Percentiles rank a stretch among this genome's conserved stretches.
Conservation (phyloP, 2,888 invertebrate genomes). For the Cerastis leucographa region DNA sequence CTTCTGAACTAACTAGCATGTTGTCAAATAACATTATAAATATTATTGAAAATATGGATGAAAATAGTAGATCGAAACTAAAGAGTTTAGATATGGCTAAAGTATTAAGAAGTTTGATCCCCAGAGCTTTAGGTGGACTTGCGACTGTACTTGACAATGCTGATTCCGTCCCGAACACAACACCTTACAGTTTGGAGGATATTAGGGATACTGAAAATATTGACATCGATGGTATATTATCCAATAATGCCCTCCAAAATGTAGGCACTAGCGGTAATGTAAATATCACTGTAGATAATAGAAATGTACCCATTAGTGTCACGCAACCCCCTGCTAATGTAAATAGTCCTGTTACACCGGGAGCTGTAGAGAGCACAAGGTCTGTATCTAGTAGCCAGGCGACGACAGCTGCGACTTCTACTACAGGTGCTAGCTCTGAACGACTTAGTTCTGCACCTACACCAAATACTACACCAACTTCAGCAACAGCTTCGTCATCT, state of each 20-base stretch:
- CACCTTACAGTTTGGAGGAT: constrained; percentile 89
- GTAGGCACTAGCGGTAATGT: constrained; percentile 77
- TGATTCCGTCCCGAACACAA: constrained; percentile 83
- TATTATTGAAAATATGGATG: constrained; percentile 87
- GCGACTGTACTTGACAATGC: constrained; percentile 79
- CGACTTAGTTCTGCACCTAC: constrained; percentile 48
- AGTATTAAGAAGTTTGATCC: constrained; percentile 88
- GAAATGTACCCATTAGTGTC: constrained; percentile 67
- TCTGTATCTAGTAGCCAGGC: constrained; percentile 75
- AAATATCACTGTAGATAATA: constrained; percentile 79
- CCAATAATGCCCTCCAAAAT: constrained; percentile 82
- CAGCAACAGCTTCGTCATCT: constrained; percentile 71
- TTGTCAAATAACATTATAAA: constrained; percentile 87
- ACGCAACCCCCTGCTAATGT: constrained; percentile 74
- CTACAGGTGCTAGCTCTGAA: constrained; percentile 49
- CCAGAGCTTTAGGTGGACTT: constrained; percentile 85
- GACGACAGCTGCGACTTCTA: constrained; percentile 66
- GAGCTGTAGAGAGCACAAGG: constrained; percentile 68
- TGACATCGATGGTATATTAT: constrained; percentile 72
- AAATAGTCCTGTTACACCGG: constrained; percentile 78
- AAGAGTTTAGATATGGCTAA: constrained; percentile 87
- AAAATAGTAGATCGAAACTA: constrained; percentile 86
- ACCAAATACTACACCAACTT: constrained; percentile 54
- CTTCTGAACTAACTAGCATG: constrained; percentile 90
- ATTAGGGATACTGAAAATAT: constrained; percentile 87